Percentiles rank a stretch among this genome's conserved stretches.
Conservation (phyloP, 1,140 invertebrate species). For the Zaprionus capensis region DNA sequence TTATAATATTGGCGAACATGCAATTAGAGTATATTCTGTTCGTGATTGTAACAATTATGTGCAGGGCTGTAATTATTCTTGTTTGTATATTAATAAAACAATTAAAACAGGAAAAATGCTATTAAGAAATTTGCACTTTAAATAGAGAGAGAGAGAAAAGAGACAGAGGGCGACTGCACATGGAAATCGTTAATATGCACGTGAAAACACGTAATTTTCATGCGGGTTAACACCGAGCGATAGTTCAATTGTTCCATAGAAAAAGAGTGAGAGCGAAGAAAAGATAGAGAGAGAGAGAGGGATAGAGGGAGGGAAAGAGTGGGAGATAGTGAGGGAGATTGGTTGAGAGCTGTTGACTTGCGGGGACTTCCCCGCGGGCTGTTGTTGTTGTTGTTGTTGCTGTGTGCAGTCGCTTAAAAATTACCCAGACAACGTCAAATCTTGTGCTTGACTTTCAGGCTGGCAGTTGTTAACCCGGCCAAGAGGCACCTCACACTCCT, state of each 20-base stretch:
- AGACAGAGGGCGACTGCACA: background rate
- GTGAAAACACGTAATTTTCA: conserved; percentile 18
- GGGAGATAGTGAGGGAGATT: background rate
- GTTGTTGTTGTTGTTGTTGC: conserved; percentile 34
- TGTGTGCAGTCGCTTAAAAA: conserved; percentile 47
- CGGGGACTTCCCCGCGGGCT: conserved; percentile 39
- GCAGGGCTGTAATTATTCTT: conserved; percentile 37
- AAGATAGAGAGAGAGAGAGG: background rate
- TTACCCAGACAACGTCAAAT: conserved; percentile 63
- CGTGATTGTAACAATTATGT: conserved; percentile 6
- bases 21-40: conserved; percentile 20
- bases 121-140: conserved; percentile 32
- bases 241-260: conserved; percentile 28
- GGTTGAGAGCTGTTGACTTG: background rate
- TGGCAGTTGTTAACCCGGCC: conserved; percentile 54
- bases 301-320: background rate
- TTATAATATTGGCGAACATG: conserved; percentile 3
- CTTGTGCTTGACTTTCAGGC: conserved; percentile 63
- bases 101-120: conserved; percentile 48
- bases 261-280: too few species aligned
- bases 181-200: conserved; percentile 32
- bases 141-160: background rate
- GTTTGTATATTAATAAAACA: conserved; percentile 42
- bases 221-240: conserved; percentile 24
- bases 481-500: conserved; percentile 38